Conservation (phyloP, 2,888 invertebrate genomes). For the Chalcosyrphus nemorum region DNA sequence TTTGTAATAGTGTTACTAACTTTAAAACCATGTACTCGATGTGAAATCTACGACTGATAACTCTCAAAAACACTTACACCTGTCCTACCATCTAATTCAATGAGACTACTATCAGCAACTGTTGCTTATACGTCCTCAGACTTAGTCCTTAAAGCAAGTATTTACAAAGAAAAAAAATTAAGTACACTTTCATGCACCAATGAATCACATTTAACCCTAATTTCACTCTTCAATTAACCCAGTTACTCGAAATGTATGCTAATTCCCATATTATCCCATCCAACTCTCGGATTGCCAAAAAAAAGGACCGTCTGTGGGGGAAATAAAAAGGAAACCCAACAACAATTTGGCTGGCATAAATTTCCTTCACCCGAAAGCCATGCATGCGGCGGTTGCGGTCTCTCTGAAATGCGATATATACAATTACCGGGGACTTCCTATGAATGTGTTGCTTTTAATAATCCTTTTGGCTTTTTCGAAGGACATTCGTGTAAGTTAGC, state of each 20-base stretch:
- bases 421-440: conserved; percentile 41
- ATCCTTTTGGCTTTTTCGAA: conserved; percentile 39
- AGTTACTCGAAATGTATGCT: conserved; percentile 39
- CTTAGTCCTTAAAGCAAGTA: no score
- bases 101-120: no score
- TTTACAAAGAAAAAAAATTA: background rate
- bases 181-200: background rate
- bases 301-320: background rate
- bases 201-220: conserved; percentile 7
- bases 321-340: conserved; percentile 24
- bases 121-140: background rate
- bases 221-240: conserved; percentile 47
- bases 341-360: background rate
- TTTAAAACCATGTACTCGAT: no score
- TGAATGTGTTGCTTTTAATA: conserved; percentile 46
- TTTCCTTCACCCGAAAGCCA: background rate
- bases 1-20: no score
- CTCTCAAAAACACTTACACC: no score
- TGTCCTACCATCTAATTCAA: no score
- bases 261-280: conserved; percentile 39
- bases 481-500: conserved; percentile 42
- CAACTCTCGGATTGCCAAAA: conserved; percentile 37
- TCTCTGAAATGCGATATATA: conserved; percentile 6
- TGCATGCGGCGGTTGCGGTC: background rate
- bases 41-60: no score